Evolutionary conservation across 2,113 vertebrate genomes (phyloP).

Genomic region (Zonotrichia leucophrys): DNA sequence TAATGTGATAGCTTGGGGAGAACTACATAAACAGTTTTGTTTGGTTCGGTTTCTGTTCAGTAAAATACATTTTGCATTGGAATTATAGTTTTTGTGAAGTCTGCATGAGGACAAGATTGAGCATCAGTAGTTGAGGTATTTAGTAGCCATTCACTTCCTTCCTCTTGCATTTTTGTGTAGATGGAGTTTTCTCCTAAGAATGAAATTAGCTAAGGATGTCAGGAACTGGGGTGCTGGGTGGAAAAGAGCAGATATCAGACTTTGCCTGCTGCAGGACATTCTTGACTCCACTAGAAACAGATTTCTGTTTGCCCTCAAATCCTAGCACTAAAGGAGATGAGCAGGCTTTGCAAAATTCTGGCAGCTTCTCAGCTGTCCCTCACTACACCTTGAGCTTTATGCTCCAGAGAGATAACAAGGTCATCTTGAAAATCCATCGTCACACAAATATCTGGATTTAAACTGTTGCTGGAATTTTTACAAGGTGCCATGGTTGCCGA

Average conservation of each 20-base stretch:
- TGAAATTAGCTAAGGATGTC: neutral
- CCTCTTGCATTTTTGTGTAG: neutral
- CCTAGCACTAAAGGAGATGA: neutral
- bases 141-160: neutral
- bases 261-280: neutral
- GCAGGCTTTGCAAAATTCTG: neutral
- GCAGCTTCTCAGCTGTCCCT: neutral
- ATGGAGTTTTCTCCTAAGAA: neutral
- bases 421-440: neutral
- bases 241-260: neutral
- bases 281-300: neutral
- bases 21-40: neutral
- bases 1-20: neutral
- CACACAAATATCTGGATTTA: neutral
- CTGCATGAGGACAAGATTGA: neutral
- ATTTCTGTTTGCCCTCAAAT: neutral
- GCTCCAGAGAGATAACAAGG: neutral
- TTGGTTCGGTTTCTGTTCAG: neutral
- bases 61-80: neutral
- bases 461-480: conserved; percentile 27
- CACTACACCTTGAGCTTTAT: conserved; percentile 13
- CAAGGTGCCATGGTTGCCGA: neutral
- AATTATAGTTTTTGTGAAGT: neutral
- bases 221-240: neutral
- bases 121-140: neutral